These are phyloP conservation scores for Trachelus tabidus DNA, from an alignment of 2,888 invertebrate genomes.

Conservation along the genomic window DNA sequence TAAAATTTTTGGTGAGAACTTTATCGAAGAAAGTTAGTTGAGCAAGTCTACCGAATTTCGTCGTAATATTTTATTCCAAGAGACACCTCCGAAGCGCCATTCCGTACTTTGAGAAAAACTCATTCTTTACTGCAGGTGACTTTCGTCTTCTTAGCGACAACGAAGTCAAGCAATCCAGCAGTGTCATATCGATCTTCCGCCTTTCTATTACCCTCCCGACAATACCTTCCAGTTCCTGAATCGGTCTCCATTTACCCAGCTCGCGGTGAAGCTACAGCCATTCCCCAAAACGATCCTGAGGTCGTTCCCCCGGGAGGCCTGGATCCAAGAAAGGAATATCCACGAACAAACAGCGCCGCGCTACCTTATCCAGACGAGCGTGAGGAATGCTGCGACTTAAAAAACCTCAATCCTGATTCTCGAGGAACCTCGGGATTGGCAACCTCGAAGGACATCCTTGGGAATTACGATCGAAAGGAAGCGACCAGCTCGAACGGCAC, in stretches of 20 bases:
- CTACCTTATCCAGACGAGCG: not conserved
- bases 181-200: not conserved
- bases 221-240: not conserved
- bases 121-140: not conserved
- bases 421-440: not conserved
- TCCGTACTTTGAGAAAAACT: not conserved
- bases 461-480: not conserved
- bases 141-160: not conserved
- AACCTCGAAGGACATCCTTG: not conserved
- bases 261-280: conserved; percentile 7
- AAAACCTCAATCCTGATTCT: not conserved
- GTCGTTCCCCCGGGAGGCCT: conserved; percentile 15
- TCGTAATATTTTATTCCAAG: not conserved
- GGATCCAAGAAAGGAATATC: conserved; percentile 15
- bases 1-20: not conserved
- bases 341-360: not conserved
- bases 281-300: conserved; percentile 16
- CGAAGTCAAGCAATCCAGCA: not conserved
- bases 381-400: not conserved
- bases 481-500: not conserved
- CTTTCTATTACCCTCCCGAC: not conserved
- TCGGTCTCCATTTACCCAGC: not conserved
- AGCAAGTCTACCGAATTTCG: not conserved
- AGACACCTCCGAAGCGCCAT: not conserved
- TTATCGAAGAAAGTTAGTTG: not conserved